Percentiles rank a stretch among this genome's conserved stretches.
Evolutionary conservation across 1,140 invertebrate species (phyloP).

Genomic region (Coenobita brevimanus): DNA sequence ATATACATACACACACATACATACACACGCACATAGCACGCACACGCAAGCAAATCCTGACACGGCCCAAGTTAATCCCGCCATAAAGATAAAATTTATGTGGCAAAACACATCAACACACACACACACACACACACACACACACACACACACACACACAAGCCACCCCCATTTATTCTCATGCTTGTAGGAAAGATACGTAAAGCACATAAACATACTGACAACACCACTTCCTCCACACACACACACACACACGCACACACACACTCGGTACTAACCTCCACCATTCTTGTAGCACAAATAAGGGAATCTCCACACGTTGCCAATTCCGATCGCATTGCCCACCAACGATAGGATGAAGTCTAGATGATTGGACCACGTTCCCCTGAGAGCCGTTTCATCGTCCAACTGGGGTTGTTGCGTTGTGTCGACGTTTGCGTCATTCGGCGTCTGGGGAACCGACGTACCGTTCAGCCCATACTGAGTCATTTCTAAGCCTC

Average conservation of each 20-base stretch:
- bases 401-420: background rate
- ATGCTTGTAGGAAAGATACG: too few species aligned
- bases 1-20: too few species aligned
- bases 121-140: too few species aligned
- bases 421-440: background rate
- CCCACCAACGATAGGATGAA: constrained; percentile 93
- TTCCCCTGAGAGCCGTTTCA: constrained; percentile 28
- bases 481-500: constrained; percentile 37
- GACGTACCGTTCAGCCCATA: constrained; percentile 43
- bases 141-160: background rate
- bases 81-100: too few species aligned
- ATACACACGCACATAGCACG: too few species aligned
- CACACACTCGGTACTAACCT: constrained; percentile 73
- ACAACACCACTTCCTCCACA: background rate
- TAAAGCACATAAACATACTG: too few species aligned
- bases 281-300: constrained; percentile 74
- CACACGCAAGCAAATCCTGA: too few species aligned
- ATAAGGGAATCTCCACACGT: constrained; percentile 84
- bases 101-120: too few species aligned
- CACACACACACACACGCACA: too few species aligned
- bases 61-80: too few species aligned
- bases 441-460: constrained; percentile 36
- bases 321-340: constrained; percentile 92
- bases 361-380: constrained; percentile 91
- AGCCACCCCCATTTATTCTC: too few species aligned